Conservation (phyloP, 2,113 vertebrate genomes). For the Prinia subflava region DNA sequence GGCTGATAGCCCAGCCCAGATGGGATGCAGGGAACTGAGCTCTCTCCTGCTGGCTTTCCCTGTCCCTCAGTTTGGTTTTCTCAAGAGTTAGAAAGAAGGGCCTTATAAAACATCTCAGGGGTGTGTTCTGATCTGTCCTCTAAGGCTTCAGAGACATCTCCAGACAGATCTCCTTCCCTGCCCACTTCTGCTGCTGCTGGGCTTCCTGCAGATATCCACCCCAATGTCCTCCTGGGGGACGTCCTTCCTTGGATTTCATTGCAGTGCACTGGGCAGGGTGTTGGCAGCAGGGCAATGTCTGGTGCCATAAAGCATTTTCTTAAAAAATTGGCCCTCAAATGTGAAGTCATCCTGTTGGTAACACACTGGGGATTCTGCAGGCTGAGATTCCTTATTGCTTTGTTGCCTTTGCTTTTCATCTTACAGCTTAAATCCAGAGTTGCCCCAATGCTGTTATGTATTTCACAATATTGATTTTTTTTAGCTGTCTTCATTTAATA, state of each 20-base stretch:
- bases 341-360: background rate
- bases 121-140: background rate
- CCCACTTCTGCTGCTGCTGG: background rate
- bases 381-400: constrained; percentile 7
- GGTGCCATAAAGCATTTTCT: background rate
- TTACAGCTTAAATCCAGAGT: constrained; percentile 1
- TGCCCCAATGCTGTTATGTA: constrained; percentile 9
- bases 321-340: background rate
- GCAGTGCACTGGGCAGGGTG: background rate
- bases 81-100: background rate
- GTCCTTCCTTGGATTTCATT: background rate
- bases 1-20: background rate
- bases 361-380: background rate
- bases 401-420: constrained; percentile 13
- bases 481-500: background rate
- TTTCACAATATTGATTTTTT: constrained; percentile 52
- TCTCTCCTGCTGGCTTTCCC: background rate
- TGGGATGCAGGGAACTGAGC: background rate
- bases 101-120: background rate
- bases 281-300: background rate
- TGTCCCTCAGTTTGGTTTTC: background rate
- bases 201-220: background rate
- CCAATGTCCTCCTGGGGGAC: background rate
- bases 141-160: background rate
- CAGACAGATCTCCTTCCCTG: background rate